phyloP scores from a whole-genome alignment of 1,140 invertebrate species.

The Drosophila fuyamai region DNA sequence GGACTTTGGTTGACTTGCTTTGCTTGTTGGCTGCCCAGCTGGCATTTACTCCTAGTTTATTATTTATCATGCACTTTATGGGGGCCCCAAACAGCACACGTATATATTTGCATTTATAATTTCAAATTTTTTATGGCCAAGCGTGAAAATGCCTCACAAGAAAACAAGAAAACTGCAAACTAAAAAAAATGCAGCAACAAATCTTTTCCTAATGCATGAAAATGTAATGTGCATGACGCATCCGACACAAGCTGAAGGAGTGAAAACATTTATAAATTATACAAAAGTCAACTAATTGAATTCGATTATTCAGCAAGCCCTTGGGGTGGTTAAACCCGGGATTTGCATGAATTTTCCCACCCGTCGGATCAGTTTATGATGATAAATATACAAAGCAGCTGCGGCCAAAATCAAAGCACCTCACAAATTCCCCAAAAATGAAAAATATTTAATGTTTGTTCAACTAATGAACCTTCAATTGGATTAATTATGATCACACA shows the following conservation, averaged over 20 bases:
- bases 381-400: conserved; percentile 22
- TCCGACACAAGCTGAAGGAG: conserved; percentile 18
- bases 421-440: background rate
- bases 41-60: conserved; percentile 52
- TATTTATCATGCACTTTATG: conserved; percentile 63
- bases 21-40: conserved; percentile 32
- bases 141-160: conserved; percentile 55
- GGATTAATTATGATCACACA: conserved; percentile 22
- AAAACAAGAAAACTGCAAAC: conserved; percentile 19
- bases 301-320: conserved; percentile 39
- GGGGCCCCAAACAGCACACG: conserved; percentile 30
- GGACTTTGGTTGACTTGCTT: conserved; percentile 16
- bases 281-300: conserved; percentile 36
- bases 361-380: conserved; percentile 5
- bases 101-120: conserved; percentile 65
- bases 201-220: conserved; percentile 49
- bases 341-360: conserved; percentile 28
- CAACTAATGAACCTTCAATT: conserved; percentile 35
- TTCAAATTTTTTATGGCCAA: conserved; percentile 55
- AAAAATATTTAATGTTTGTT: conserved; percentile 26
- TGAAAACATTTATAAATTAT: conserved; percentile 38
- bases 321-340: conserved; percentile 20
- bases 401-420: conserved; percentile 12
- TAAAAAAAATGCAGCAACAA: conserved; percentile 21
- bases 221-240: conserved; percentile 45